A percentile compares a stretch with the other conserved stretches of the same genome.
phyloP scores from a whole-genome alignment of 2,888 invertebrate species.

The Suillia variegata region DNA sequence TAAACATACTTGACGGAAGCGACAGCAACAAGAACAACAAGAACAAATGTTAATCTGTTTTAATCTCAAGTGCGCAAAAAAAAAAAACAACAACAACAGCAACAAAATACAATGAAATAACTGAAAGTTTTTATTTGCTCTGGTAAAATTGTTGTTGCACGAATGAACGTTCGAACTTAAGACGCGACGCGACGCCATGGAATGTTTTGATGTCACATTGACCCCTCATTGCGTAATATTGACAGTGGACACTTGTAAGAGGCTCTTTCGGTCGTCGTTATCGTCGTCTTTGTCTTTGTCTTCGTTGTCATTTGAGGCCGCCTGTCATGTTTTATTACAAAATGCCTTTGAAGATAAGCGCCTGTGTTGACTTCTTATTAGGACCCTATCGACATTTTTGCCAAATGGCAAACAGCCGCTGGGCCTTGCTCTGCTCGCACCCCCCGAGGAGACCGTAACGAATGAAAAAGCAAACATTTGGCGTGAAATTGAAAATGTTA shows the following conservation, averaged over 20 bases:
- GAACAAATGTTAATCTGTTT: conserved; percentile 51
- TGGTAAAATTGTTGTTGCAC: neutral
- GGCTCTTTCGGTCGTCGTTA: conserved; percentile 16
- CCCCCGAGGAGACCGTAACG: neutral
- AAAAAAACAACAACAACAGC: conserved; percentile 25
- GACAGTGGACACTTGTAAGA: conserved; percentile 22
- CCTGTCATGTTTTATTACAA: conserved; percentile 22
- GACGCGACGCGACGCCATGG: no score
- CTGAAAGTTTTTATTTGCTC: neutral
- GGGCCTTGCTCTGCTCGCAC: neutral
- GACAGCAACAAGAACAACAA: conserved; percentile 23
- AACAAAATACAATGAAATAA: conserved; percentile 9
- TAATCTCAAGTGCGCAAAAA: conserved; percentile 52
- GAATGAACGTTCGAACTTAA: no score
- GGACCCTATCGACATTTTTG: neutral
- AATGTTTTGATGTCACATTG: conserved; percentile 12
- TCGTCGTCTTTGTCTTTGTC: neutral
- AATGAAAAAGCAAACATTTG: neutral
- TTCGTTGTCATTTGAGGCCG: conserved; percentile 13
- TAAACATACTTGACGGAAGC: conserved; percentile 6
- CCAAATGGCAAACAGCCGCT: neutral
- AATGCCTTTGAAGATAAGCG: conserved; percentile 24
- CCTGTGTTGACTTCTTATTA: conserved; percentile 3
- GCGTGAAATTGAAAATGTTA: no score
- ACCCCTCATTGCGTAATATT: conserved; percentile 20